Conservation (phyloP, 1,140 invertebrate genomes). For the Dinothrombium tinctorium region DNA sequence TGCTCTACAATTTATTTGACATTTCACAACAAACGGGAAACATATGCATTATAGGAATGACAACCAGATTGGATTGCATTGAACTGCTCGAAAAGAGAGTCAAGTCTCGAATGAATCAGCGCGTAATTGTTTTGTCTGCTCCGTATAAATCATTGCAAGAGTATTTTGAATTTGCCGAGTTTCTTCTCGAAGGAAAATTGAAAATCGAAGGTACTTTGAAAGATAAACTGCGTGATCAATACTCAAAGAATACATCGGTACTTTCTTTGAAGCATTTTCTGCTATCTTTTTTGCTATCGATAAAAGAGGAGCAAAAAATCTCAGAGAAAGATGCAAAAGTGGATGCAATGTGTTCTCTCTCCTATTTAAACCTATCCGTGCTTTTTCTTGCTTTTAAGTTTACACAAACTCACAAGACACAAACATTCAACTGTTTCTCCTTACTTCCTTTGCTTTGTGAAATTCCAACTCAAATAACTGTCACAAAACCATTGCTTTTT, state of each 20-base stretch:
- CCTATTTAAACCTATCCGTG: not conserved
- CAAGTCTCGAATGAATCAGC: slow-evolving; percentile 2
- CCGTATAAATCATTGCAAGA: slow-evolving; percentile 2
- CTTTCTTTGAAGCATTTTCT: not conserved
- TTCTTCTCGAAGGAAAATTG: not conserved
- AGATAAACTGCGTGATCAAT: not conserved
- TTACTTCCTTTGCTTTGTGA: not conserved
- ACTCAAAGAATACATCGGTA: not conserved
- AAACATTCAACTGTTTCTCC: not conserved
- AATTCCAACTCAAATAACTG: not conserved
- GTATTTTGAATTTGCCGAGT: not conserved
- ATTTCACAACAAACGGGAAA: slow-evolving; percentile 6
- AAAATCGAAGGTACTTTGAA: not conserved
- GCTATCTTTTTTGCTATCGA: not conserved
- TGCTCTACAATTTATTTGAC: slow-evolving; percentile 13
- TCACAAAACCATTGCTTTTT: not conserved
- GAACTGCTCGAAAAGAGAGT: slow-evolving; percentile 6
- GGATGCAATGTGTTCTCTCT: not conserved
- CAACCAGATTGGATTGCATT: slow-evolving; percentile 3
- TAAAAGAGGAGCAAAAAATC: not conserved
- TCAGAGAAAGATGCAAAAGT: not conserved
- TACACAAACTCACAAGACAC: too few relatives aligned
- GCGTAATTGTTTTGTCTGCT: not conserved
- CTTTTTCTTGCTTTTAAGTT: not conserved
- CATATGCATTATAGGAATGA: slow-evolving; percentile 6